These are phyloP conservation scores for Picathartes gymnocephalus DNA, from an alignment of 2,113 vertebrate species.

Conservation along the genomic window DNA sequence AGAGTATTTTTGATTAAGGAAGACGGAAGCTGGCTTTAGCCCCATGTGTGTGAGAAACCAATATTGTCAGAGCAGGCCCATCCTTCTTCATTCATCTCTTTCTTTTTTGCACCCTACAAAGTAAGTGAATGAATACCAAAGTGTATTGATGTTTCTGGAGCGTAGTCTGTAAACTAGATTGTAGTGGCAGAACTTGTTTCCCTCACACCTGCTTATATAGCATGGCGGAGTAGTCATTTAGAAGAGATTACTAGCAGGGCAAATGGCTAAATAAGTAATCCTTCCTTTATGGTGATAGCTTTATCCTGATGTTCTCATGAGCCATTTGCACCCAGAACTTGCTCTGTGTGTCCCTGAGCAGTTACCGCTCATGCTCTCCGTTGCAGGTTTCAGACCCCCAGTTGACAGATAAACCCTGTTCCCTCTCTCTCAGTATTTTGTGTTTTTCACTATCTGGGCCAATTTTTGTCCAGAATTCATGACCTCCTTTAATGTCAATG, in stretches of 20 bases:
- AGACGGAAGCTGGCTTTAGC: not conserved
- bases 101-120: not conserved
- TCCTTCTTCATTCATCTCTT: not conserved
- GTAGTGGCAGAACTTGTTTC: not conserved
- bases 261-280: not conserved
- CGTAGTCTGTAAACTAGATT: not conserved
- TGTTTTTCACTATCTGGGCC: not conserved
- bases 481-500: slow-evolving; percentile 28
- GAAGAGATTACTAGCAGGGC: not conserved
- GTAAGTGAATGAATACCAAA: not conserved
- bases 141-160: not conserved
- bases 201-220: not conserved
- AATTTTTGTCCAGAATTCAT: not conserved
- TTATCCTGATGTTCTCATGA: not conserved
- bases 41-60: not conserved
- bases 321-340: not conserved
- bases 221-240: not conserved
- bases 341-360: not conserved
- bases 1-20: not conserved
- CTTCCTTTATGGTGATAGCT: not conserved
- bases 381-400: not conserved
- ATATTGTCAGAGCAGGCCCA: not conserved
- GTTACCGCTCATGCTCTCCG: not conserved
- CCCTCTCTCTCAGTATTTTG: not conserved
- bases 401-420: not conserved